Evolutionary conservation across 2,797 vertebrate genomes (phyloP).

Genomic region (Thunnus albacares): DNA sequence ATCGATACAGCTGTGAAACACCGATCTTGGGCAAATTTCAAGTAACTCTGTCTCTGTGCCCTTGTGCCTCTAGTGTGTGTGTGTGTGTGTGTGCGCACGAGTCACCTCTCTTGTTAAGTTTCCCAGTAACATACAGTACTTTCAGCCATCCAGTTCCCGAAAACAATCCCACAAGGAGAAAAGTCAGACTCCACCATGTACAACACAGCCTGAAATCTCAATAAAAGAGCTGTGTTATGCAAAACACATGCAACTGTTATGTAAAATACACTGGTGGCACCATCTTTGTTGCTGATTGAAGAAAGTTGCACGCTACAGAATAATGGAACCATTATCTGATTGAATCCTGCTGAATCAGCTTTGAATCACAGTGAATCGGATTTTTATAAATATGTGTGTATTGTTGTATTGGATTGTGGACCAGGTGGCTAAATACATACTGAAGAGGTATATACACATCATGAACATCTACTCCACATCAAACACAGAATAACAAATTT

Average conservation of each 20-base stretch:
- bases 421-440: not conserved
- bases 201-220: not conserved
- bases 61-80: not conserved
- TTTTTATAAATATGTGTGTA: not conserved
- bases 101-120: not conserved
- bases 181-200: not conserved
- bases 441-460: not conserved
- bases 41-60: conserved; percentile 16
- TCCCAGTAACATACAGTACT: not conserved
- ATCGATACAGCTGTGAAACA: conserved; percentile 53
- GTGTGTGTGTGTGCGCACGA: not conserved
- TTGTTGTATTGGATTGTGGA: not conserved
- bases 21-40: conserved; percentile 21
- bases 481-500: not conserved
- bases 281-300: not conserved
- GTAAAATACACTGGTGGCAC: not conserved
- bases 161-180: not conserved
- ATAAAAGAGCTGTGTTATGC: not conserved
- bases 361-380: not conserved
- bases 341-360: not conserved
- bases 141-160: conserved; percentile 10
- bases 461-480: not conserved
- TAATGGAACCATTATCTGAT: not conserved
- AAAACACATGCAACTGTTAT: not conserved
- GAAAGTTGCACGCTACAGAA: not conserved